Base-by-base conservation (phyloP, 1,140 invertebrate genomes). In the Octopus bimaculoides region DNA sequence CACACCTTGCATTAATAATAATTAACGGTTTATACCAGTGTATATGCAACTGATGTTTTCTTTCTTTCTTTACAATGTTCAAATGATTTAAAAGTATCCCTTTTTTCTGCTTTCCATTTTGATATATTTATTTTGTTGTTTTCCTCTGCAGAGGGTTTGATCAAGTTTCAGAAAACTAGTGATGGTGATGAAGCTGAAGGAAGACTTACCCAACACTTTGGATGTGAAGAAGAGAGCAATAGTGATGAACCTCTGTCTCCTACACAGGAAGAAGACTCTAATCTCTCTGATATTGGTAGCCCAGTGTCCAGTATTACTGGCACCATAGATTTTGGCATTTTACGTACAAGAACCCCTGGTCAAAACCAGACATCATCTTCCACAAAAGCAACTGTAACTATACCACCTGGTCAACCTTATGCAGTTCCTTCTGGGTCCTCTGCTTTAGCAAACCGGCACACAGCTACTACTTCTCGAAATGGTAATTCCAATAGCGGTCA, bases 101-200 rank as follows among this genome's bases (percentile, higher is more conserved):
- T 41, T 41, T 41, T 41, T 41, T 41, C 1, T 41, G 26, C 26
- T 41, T 41, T 41, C 26, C 26, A 41, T 41, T 53, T 77, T 56
- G 17, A 55, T 41, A 41, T 20, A 52, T 55, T 66, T 20, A 52
- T 14, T 41, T 79, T 9, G 26, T 75, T 81, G 75, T 75, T 78
- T 79, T 82, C 20, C 81, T 82, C 89, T 88, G 4, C 89, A 94
- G 94, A 97, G 91, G 97, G 96, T 66, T 93, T 94, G 78, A 94
- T 98, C 86, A 93, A 95, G 79, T 98, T 97, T 90, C 96, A 96
- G 88, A 94, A 95, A 6, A 97, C 96, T 69, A 95, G 95, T 86
- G 96, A 98, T 89, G 96, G 94, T 2, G 93, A 95, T 80, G 91
- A 95, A 8, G 93, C 94, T 7, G 93, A 96, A 79, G 95, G 95